Evolutionary conservation across 1,140 invertebrate genomes (phyloP), one percentile per base, ranked within the genome.

Genomic region (Nomia melanderi): DNA sequence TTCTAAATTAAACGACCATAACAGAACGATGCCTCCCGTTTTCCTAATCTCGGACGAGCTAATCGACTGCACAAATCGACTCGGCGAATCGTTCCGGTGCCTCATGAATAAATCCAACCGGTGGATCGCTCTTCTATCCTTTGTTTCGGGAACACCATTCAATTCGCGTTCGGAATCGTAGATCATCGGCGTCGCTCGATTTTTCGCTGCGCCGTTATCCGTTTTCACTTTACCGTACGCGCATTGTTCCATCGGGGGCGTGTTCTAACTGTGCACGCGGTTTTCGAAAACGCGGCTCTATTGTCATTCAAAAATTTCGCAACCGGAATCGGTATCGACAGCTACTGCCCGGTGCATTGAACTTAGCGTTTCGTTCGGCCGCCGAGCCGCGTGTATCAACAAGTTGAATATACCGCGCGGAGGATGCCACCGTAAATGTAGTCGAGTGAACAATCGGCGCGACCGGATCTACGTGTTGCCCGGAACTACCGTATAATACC

Each of bases 401-500:
- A 29, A 62, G 33, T 75, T 47, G 56, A 33, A 67, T 73, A 77
- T 77, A 70, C 73, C 64, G 57, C 56, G 31, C 14, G 33, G 33
- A 62, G 77, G n/a, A 79, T 79, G 63, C 64, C 36, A 66, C 64
- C 57, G 81, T 80, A 83, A 77, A 64, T 69, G 64, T 81, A 73
- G 64, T 71, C 78, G 73, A 56, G 64, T 62, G 81, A 81, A 83
- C 77, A 82, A 86, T 86, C 82, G 39, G 14, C 39, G 69, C 71
- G 54, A 57, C 54, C 79, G 77, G 81, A 84, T 84, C 69, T 77
- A 56, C 75, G 81, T 83, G 83, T 81, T 83, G 84, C 75, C 87
- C 90, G 90, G 90, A 91, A 90, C 86, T 89, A n/a, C 6, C 23
- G 57, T 74, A 92, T 92, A 92, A 92, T 89, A 85, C 88, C 77